Evolutionary conservation across 37 sponge, comb jelly and placozoan species (phyloP).

Genomic region (Aphrocallistes beatrix): DNA sequence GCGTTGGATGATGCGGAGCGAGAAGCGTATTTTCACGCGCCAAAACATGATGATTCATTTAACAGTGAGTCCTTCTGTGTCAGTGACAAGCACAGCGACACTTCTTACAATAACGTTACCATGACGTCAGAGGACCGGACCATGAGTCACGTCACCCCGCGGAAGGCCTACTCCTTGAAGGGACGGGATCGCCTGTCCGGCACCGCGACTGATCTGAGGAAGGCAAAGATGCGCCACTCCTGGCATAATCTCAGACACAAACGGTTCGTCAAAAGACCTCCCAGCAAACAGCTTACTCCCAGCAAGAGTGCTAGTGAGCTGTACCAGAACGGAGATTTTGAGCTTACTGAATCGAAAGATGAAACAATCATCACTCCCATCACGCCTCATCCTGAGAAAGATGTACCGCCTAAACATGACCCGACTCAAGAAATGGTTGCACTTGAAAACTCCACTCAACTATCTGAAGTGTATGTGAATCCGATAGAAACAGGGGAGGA

Average conservation of each 20-base stretch:
- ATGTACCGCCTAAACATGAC: no score
- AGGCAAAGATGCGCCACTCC: background rate
- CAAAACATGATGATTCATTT: background rate
- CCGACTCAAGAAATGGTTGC: no score
- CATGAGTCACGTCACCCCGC: background rate
- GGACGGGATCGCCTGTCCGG: background rate
- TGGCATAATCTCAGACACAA: conserved; percentile 8
- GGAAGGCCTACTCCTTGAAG: background rate
- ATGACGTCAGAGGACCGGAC: background rate
- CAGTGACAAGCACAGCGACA: background rate
- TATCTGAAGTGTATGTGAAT: no score
- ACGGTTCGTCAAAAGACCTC: background rate
- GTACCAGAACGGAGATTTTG: background rate
- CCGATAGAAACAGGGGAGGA: no score
- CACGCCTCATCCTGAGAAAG: no score
- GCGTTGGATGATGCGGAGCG: background rate
- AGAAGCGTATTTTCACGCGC: background rate
- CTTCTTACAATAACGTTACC: background rate
- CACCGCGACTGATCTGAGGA: background rate
- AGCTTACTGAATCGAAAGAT: no score
- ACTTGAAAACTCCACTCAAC: no score
- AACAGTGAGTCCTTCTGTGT: background rate
- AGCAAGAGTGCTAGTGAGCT: background rate
- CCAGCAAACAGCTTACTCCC: background rate
- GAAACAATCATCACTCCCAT: no score